Evolutionary conservation across 2,888 invertebrate species (phyloP), one percentile per base, ranked within the genome.

Genomic region (Glyphotaelius pellucidus): DNA sequence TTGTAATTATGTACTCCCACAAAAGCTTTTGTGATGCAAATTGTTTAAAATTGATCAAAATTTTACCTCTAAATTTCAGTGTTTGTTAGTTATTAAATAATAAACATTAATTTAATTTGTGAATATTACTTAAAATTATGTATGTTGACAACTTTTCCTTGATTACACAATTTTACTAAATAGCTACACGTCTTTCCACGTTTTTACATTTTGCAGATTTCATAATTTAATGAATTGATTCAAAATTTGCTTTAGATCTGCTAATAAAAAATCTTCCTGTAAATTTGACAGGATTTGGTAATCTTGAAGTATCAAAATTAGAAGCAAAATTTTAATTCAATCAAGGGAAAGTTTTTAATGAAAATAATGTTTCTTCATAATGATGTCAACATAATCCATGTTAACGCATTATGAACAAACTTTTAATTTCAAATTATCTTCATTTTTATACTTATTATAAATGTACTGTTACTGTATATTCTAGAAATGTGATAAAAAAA

Each of bases 401-500:
- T n/a, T 19, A 52, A 52, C 83, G 12, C 35, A 67, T 67, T 67
- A 38, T 80, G 89, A 80, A 89, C 42, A 89, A 89, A 80, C 80
- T 67, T 89, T 30, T 47, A 31, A 52, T 90, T 90, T 90, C 25
- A 83, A 30, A 47, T 90, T 90, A 83, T n/a, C 12, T 47, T 90
- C 80, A 91, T 91, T 91, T 89, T 90, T 90, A 91, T 85, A 91
- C 84, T 89, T 91, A 67, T 67, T 25, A 67, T 90, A 88, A 88
- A 88, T 88, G 79, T 90, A 86, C 30, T 90, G 84, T 90, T 85
- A 89, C 84, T 91, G 91, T 91, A 91, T 85, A 89, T 91, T 91
- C 90, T 91, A 91, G 91, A 91, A 91, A 91, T 91, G 91, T 91
- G 91, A 91, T 91, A 89, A 42, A 91, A 91, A 91, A 89, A 83